These are phyloP conservation scores for Nomada ferruginata DNA, from an alignment of 2,888 invertebrate genomes.

Conservation along the genomic window DNA sequence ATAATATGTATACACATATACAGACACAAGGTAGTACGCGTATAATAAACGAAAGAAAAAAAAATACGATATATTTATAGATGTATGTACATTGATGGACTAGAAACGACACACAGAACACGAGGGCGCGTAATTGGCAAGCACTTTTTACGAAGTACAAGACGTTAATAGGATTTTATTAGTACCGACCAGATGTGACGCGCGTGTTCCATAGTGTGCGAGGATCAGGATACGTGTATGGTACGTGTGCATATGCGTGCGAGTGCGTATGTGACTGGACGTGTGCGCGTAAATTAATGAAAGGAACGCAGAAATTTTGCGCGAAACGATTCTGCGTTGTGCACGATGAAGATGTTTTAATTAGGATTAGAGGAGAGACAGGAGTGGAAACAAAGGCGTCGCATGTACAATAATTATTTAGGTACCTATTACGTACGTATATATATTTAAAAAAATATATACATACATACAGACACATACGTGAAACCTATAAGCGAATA, in stretches of 20 bases:
- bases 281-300: not conserved
- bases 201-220: constrained; percentile 9
- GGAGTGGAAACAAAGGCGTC: constrained; percentile 56
- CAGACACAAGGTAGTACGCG: constrained; percentile 12
- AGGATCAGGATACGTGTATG: constrained; percentile 10
- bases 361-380: constrained; percentile 42
- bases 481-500: constrained; percentile 55
- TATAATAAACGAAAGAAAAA: constrained; percentile 25
- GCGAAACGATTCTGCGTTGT: constrained; percentile 10
- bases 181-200: constrained; percentile 44
- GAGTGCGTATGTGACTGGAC: not conserved
- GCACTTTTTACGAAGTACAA: constrained; percentile 73
- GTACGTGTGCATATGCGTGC: constrained; percentile 3
- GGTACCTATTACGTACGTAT: constrained; percentile 54
- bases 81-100: constrained; percentile 41
- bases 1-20: not conserved
- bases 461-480: constrained; percentile 12
- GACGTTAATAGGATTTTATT: constrained; percentile 65
- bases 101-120: constrained; percentile 30
- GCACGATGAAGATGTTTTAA: constrained; percentile 13
- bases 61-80: constrained; percentile 51
- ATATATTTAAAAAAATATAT: constrained; percentile 4
- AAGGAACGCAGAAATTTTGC: not conserved
- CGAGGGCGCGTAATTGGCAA: constrained; percentile 67
- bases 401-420: constrained; percentile 70